Conservation (phyloP, 1,140 invertebrate species). For the Anagrus nilaparvatae region DNA sequence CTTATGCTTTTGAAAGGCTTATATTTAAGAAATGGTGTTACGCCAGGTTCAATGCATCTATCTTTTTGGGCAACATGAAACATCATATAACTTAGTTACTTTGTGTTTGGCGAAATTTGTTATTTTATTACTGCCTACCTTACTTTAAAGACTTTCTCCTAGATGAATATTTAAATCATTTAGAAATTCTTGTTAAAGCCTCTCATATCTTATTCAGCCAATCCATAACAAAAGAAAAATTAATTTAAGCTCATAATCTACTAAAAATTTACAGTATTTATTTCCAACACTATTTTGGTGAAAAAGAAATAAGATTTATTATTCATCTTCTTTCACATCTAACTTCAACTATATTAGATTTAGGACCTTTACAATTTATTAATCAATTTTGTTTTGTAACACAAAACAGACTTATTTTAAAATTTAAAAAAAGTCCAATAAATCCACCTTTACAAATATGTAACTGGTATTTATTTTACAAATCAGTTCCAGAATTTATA, state of each 20-base stretch:
- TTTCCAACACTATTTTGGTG: constrained; percentile 12
- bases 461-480: too few species aligned
- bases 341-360: constrained; percentile 6
- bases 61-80: constrained; percentile 13
- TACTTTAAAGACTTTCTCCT: constrained; percentile 7
- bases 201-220: constrained; percentile 13
- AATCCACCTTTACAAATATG: too few species aligned
- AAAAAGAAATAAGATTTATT: constrained; percentile 15
- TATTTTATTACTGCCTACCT: constrained; percentile 11
- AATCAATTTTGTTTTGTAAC: constrained; percentile 15
- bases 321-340: constrained; percentile 17
- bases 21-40: constrained; percentile 15
- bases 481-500: too few species aligned
- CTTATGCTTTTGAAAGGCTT: constrained; percentile 20
- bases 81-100: constrained; percentile 9
- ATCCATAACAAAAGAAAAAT: constrained; percentile 12
- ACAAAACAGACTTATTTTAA: constrained; percentile 6
- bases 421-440: constrained; percentile 5
- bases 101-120: constrained; percentile 17
- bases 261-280: constrained; percentile 9
- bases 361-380: constrained; percentile 5
- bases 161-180: constrained; percentile 14
- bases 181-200: constrained; percentile 7
- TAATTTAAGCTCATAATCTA: constrained; percentile 9
- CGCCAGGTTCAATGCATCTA: constrained; percentile 17